phyloP scores from a whole-genome alignment of 2,113 vertebrate genomes.

The Okapia johnstoni region DNA sequence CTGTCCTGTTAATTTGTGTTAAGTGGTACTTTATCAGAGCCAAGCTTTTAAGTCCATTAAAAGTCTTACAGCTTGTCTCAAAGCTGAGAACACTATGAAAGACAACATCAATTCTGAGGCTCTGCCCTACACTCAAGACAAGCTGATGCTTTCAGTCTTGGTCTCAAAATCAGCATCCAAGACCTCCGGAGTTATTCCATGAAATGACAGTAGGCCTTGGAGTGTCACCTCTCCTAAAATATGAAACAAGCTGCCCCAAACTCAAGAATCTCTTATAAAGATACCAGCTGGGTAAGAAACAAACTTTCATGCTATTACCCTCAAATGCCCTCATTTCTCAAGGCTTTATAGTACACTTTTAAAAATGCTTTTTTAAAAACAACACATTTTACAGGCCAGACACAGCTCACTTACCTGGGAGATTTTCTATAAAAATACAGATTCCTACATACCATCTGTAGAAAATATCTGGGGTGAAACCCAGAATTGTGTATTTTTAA shows the following conservation, averaged over 20 bases:
- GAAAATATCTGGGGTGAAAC: not conserved
- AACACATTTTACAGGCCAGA: slow-evolving; percentile 2
- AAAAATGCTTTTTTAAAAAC: not conserved
- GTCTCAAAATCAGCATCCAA: not conserved
- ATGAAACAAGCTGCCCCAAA: not conserved
- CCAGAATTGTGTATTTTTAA: not conserved
- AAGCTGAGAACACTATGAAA: slow-evolving; percentile 51
- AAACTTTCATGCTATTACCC: not conserved
- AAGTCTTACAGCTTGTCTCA: slow-evolving; percentile 57
- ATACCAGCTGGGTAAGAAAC: not conserved
- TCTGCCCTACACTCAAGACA: not conserved
- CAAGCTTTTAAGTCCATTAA: slow-evolving; percentile 77
- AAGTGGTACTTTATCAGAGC: slow-evolving; percentile 71
- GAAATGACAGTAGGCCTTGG: not conserved
- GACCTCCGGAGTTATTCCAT: not conserved
- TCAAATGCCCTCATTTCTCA: slow-evolving; percentile 21
- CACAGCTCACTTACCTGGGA: slow-evolving; percentile 22
- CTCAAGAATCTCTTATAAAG: not conserved
- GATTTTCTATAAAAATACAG: slow-evolving; percentile 54
- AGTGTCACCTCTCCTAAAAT: not conserved
- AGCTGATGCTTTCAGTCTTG: not conserved
- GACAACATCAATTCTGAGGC: slow-evolving; percentile 56
- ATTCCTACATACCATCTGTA: slow-evolving; percentile 34
- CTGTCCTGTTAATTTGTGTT: slow-evolving; percentile 74
- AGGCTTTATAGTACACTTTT: not conserved